Evolutionary conservation across 2,797 vertebrate genomes (phyloP).

Genomic region (Florisuga fusca): DNA sequence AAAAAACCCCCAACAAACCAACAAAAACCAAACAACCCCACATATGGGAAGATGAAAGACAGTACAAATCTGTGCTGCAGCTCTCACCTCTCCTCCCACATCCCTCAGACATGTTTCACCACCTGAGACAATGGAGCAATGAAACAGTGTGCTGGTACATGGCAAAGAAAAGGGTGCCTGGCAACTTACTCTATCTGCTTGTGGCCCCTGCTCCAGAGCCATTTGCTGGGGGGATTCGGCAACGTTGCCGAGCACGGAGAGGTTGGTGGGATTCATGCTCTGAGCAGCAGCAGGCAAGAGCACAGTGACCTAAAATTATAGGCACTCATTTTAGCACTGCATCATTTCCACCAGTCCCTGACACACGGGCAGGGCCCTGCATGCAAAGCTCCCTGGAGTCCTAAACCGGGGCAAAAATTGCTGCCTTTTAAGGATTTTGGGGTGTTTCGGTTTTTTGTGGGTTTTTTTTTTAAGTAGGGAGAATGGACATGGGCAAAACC

Average conservation of each 20-base stretch:
- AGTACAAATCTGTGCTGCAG: not conserved
- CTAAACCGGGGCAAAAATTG: not conserved
- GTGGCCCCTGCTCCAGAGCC: constrained; percentile 85
- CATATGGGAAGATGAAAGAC: not conserved
- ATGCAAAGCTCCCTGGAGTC: constrained; percentile 18
- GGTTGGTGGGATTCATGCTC: constrained; percentile 90
- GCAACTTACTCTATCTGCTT: constrained; percentile 80
- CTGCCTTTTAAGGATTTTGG: not conserved
- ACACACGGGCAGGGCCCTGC: not conserved
- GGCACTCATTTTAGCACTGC: constrained; percentile 66
- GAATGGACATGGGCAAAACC: not conserved
- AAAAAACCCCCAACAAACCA: too few relatives aligned
- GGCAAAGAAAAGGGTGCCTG: constrained; percentile 46
- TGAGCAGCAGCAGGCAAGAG: constrained; percentile 88
- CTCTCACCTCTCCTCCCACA: not conserved
- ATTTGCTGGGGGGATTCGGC: constrained; percentile 86
- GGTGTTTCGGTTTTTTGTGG: not conserved
- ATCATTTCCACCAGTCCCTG: constrained; percentile 20
- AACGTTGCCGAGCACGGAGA: constrained; percentile 89
- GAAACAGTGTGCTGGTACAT: not conserved
- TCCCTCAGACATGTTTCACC: not conserved
- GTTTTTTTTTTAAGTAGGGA: not conserved
- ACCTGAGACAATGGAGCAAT: constrained; percentile 14
- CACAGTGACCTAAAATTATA: constrained; percentile 87
- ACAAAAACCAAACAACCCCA: not conserved